A percentile compares a stretch with the other conserved stretches of the same genome.
These are phyloP conservation scores for Netelia fuscicornis DNA, from an alignment of 2,888 invertebrate species.

Conservation along the genomic window DNA sequence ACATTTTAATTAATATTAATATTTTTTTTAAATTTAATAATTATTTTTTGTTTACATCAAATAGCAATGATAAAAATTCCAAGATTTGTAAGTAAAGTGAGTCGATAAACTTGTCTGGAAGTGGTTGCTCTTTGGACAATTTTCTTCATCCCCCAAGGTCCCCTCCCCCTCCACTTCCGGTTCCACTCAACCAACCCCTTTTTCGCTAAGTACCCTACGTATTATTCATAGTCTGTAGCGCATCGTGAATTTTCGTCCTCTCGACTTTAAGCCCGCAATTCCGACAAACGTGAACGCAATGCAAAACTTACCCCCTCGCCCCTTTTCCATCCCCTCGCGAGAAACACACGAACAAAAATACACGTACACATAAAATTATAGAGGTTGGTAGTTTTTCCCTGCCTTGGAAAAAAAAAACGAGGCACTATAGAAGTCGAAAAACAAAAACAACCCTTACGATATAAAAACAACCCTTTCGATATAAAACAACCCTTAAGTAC, in stretches of 20 bases:
- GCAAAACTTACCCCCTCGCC: constrained; percentile 33
- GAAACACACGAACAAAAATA: not conserved
- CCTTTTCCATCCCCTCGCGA: not conserved
- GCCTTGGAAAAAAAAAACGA: not conserved
- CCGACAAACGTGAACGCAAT: constrained; percentile 64
- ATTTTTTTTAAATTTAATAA: no score
- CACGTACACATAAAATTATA: not conserved
- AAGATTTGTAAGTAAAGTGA: not conserved
- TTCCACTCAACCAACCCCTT: constrained; percentile 41
- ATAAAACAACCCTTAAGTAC: not conserved
- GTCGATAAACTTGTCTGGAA: constrained; percentile 42
- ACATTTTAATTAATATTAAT: no score
- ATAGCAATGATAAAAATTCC: no score
- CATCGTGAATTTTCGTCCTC: constrained; percentile 66
- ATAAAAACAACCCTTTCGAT: not conserved
- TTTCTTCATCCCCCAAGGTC: constrained; percentile 31
- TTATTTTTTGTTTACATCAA: no score
- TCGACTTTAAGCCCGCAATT: constrained; percentile 61
- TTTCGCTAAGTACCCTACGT: constrained; percentile 55
- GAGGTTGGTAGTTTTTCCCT: not conserved
- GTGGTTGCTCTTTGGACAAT: constrained; percentile 15
- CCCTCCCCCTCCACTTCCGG: not conserved
- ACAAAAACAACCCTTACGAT: not conserved
- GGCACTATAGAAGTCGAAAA: not conserved
- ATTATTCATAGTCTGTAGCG: constrained; percentile 66